Evolutionary conservation across 2,888 invertebrate genomes (phyloP).

Genomic region (Eucriotettix oculatus): DNA sequence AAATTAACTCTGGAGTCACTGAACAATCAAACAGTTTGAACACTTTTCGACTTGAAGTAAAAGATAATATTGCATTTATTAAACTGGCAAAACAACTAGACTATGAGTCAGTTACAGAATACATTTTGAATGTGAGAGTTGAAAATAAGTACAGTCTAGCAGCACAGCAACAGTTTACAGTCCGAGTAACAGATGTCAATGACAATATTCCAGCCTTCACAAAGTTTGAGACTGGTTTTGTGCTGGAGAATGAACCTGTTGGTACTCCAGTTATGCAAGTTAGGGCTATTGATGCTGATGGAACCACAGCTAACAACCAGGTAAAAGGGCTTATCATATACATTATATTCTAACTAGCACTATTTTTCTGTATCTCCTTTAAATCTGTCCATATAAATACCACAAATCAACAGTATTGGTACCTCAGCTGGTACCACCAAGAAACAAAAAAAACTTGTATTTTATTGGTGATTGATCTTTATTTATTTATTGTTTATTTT

Average conservation of each 20-base stretch:
- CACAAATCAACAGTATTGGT: too few species aligned
- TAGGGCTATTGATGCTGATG: slow-evolving; percentile 71
- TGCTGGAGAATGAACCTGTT: slow-evolving; percentile 66
- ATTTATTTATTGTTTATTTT: too few species aligned
- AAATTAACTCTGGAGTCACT: slow-evolving; percentile 64
- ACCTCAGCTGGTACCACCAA: too few species aligned
- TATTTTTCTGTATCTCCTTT: too few species aligned
- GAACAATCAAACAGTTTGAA: slow-evolving; percentile 72
- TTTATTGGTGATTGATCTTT: too few species aligned
- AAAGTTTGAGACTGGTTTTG: slow-evolving; percentile 52
- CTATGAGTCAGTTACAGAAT: slow-evolving; percentile 70
- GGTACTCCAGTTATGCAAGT: slow-evolving; percentile 80
- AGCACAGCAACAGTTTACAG: slow-evolving; percentile 41
- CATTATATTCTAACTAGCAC: too few species aligned
- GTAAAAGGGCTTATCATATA: slow-evolving; percentile 18
- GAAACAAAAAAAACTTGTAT: too few species aligned
- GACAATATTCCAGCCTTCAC: slow-evolving; percentile 80
- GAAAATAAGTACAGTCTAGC: slow-evolving; percentile 66
- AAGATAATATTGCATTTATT: slow-evolving; percentile 53
- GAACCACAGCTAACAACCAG: slow-evolving; percentile 65
- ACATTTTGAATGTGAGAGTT: slow-evolving; percentile 66
- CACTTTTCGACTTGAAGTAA: slow-evolving; percentile 34
- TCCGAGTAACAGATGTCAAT: slow-evolving; percentile 61
- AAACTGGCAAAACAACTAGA: slow-evolving; percentile 55
- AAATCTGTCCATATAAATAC: too few species aligned